Evolutionary conservation across 2,888 invertebrate species (phyloP), one percentile per base, ranked within the genome.

Genomic region (Latrodectus hesperus): DNA sequence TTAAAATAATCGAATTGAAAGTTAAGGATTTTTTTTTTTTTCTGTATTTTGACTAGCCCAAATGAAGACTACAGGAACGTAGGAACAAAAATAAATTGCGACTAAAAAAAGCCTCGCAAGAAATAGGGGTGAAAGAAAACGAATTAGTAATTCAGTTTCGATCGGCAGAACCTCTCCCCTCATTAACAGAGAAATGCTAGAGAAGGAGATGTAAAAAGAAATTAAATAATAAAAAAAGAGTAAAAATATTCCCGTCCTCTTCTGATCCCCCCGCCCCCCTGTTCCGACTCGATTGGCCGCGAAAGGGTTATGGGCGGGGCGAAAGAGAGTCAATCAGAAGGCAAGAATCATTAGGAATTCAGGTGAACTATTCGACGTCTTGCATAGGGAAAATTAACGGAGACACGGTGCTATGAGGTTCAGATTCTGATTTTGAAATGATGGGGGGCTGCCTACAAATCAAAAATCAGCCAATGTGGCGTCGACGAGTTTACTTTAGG

Each of bases 311-410:
- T 80, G 88, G 83, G 83, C 79, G 88, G 88, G 83, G 79, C 80
- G 79, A 78, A 55, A 74, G 76, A 83, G 88, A 88, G 88, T 88
- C 88, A 88, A 82, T 88, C 88, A 88, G 88, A 78, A 82, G 74
- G 83, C 83, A 82, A 88, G 83, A 88, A 81, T 88, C 88, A 88
- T 88, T 88, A 88, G 83, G 83, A 88, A 88, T 88, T 73, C 88
- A 88, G 88, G 88, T 88, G 82, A 88, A 88, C 85, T 86, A 76
- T 86, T 86, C 80, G 75, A 65, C 80, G 85, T 80, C 78, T 75
- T 86, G 80, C 52, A 80, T 80, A 78, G 80, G 75, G 76, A 86
- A 86, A 86, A 80, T 86, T 80, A 86, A 80, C 80, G 85, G 85
- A 74, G 80, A 86, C 85, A 86, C 70, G 75, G 85, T 80, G 85